Evolutionary conservation across 1,140 invertebrate species (phyloP).

Genomic region (Penaeus chinensis): DNA sequence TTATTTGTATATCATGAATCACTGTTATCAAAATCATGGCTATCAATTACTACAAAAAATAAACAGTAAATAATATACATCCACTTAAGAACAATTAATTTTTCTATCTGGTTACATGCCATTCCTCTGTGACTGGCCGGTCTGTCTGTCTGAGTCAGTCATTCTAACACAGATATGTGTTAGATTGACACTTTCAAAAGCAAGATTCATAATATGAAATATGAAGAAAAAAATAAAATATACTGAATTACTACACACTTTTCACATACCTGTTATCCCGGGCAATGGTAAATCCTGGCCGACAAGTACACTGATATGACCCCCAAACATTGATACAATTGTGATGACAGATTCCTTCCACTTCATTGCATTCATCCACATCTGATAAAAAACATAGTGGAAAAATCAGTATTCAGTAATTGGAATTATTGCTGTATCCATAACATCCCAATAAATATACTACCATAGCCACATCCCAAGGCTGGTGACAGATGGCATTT

Average conservation of each 20-base stretch:
- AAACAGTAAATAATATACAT: no score
- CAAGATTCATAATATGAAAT: constrained; percentile 15
- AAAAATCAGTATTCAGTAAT: not conserved
- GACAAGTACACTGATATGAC: constrained; percentile 81
- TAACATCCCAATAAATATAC: not conserved
- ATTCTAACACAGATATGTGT: no score
- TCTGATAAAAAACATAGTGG: constrained; percentile 67
- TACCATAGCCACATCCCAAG: no score
- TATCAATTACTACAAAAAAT: no score
- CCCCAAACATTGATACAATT: constrained; percentile 88
- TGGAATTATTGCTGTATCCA: not conserved
- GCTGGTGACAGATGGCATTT: no score
- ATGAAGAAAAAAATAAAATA: constrained; percentile 32
- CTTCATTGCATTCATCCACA: constrained; percentile 73
- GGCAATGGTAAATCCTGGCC: constrained; percentile 78
- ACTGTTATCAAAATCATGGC: no score
- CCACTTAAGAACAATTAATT: no score
- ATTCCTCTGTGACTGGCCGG: no score
- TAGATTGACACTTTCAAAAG: no score
- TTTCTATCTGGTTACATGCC: no score
- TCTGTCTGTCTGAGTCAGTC: no score
- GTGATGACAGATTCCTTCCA: constrained; percentile 81
- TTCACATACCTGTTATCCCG: constrained; percentile 74
- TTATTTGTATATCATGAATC: no score
- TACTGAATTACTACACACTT: constrained; percentile 18